These are phyloP conservation scores for Apodemia mormo DNA, from an alignment of 2,888 invertebrate species.

Conservation along the genomic window DNA sequence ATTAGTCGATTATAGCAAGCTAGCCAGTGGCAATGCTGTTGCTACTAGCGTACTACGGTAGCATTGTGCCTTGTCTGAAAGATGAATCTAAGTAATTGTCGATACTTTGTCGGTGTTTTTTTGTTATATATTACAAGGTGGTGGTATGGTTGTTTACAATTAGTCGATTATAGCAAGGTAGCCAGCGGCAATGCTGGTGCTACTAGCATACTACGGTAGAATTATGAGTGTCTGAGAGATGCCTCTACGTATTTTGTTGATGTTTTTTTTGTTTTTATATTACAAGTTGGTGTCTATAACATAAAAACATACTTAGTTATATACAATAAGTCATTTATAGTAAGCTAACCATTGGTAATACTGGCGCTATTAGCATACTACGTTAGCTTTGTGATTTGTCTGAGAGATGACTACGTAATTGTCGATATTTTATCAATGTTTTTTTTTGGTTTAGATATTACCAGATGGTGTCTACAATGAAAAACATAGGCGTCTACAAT, in stretches of 20 bases:
- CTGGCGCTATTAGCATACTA: constrained; percentile 42
- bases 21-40: constrained; percentile 37
- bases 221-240: constrained; percentile 29
- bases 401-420: neutral
- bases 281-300: no score
- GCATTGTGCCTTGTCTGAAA: constrained; percentile 36
- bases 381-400: constrained; percentile 43
- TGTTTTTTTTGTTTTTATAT: neutral
- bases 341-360: constrained; percentile 38
- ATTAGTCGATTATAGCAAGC: constrained; percentile 49
- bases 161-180: constrained; percentile 45
- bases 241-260: neutral
- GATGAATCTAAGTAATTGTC: neutral
- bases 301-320: constrained; percentile 52
- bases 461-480: no score
- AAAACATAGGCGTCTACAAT: constrained; percentile 58
- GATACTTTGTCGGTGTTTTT: neutral
- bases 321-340: constrained; percentile 56
- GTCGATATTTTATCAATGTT: neutral
- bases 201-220: constrained; percentile 47
- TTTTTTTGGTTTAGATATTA: no score
- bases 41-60: constrained; percentile 46
- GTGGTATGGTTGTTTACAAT: constrained; percentile 59
- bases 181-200: constrained; percentile 36
- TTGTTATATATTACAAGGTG: neutral